phyloP scores from a whole-genome alignment of 2,797 vertebrate genomes.

The Manis javanica region DNA sequence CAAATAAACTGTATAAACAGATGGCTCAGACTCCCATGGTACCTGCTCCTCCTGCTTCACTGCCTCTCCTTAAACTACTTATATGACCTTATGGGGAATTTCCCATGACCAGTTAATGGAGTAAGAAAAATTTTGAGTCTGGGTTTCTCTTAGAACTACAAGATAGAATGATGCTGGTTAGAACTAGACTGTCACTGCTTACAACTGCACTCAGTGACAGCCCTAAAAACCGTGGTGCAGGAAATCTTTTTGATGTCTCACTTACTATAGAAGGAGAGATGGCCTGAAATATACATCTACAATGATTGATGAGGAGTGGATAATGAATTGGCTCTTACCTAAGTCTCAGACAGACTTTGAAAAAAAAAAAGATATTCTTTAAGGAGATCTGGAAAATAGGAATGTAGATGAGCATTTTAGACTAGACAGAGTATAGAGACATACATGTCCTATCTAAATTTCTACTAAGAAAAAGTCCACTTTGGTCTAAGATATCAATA shows the following conservation, averaged over 20 bases:
- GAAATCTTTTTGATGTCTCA: not conserved
- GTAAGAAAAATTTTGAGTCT: not conserved
- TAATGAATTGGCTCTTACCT: not conserved
- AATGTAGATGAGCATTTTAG: not conserved
- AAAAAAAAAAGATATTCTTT: not conserved
- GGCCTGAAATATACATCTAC: not conserved
- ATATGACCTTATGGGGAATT: not conserved
- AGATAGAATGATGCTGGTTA: not conserved
- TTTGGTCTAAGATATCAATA: not conserved
- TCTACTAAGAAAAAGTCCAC: not conserved
- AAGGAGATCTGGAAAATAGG: not conserved
- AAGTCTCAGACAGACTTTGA: not conserved
- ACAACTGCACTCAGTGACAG: not conserved
- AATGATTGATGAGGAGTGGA: not conserved
- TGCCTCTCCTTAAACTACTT: not conserved
- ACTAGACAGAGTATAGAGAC: not conserved
- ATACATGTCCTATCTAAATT: not conserved
- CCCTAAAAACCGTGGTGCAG: not conserved
- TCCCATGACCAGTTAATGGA: constrained; percentile 6
- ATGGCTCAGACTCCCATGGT: constrained; percentile 18
- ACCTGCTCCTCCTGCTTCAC: not conserved
- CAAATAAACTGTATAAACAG: constrained; percentile 53
- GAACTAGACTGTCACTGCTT: not conserved
- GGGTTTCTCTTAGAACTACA: not conserved
- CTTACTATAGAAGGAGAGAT: not conserved